Percentiles rank a stretch among this genome's conserved stretches.
These are phyloP conservation scores for Dinothrombium tinctorium DNA, from an alignment of 1,140 invertebrate species.

Conservation along the genomic window DNA sequence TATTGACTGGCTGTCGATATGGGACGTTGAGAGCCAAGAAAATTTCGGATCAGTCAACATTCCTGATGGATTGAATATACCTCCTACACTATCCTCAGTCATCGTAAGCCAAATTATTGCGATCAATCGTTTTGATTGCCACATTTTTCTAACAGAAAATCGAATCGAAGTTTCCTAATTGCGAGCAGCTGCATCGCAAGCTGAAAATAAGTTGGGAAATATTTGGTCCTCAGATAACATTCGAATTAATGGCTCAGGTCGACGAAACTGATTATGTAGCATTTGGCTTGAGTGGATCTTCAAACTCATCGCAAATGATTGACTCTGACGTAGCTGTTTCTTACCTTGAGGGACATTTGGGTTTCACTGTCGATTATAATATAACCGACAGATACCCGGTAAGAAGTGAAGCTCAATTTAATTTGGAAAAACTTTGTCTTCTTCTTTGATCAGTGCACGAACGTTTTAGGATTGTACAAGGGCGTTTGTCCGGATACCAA, in stretches of 20 bases:
- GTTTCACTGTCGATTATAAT: conserved; percentile 57
- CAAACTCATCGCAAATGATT: conserved; percentile 32
- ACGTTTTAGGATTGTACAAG: conserved; percentile 26
- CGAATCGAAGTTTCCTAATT: conserved; percentile 17
- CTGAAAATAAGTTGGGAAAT: conserved; percentile 20
- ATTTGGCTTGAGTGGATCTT: conserved; percentile 52
- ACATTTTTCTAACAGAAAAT: conserved; percentile 11
- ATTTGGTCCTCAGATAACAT: conserved; percentile 18
- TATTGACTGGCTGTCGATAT: conserved; percentile 73
- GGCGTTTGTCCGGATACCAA: conserved; percentile 64
- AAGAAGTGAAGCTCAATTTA: conserved; percentile 4
- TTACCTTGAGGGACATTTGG: conserved; percentile 38
- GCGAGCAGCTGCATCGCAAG: conserved; percentile 18
- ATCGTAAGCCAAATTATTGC: conserved; percentile 11
- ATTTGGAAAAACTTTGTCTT: conserved; percentile 4
- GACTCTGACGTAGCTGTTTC: conserved; percentile 60
- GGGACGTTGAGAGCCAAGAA: conserved; percentile 45
- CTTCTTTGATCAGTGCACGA: conserved; percentile 21
- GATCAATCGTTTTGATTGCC: background rate
- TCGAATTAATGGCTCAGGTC: conserved; percentile 10
- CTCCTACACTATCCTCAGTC: conserved; percentile 27
- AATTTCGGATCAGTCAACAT: conserved; percentile 75
- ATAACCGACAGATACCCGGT: conserved; percentile 50
- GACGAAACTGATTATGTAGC: conserved; percentile 62
- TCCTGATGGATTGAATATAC: conserved; percentile 63